A percentile compares a stretch with the other conserved stretches of the same genome.
These are phyloP conservation scores for Lottia gigantea DNA, from an alignment of 2,888 invertebrate genomes.

Conservation along the genomic window DNA sequence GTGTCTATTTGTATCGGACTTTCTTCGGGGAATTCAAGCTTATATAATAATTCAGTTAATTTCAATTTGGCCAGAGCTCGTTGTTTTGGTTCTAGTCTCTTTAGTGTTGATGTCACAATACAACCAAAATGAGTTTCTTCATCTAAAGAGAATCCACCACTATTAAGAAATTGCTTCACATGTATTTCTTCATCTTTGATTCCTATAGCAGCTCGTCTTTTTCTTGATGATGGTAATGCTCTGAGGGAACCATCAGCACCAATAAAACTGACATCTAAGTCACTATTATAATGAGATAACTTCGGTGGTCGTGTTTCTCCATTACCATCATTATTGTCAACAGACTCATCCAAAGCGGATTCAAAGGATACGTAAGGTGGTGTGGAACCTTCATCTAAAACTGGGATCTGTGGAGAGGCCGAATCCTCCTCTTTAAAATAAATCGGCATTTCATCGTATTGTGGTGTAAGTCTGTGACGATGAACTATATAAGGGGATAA, in stretches of 20 bases:
- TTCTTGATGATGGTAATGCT: not conserved
- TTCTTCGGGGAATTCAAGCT: not conserved
- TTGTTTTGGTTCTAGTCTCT: not conserved
- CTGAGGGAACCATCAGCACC: not conserved
- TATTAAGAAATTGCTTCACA: not conserved
- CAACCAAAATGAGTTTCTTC: constrained; percentile 8
- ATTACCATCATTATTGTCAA: not conserved
- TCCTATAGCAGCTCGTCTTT: not conserved
- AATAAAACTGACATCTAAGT: constrained; percentile 1
- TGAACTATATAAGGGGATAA: not conserved
- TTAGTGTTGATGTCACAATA: not conserved
- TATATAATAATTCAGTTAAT: constrained; percentile 2
- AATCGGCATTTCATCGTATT: not conserved
- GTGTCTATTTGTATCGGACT: not conserved
- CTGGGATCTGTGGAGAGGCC: not conserved
- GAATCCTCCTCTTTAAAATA: not conserved
- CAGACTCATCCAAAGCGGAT: not conserved
- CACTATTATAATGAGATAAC: constrained; percentile 5
- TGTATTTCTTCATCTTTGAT: not conserved
- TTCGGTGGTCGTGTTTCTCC: not conserved
- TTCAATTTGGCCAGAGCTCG: not conserved
- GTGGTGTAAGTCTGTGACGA: not conserved
- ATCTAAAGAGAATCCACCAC: not conserved
- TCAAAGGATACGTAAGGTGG: not conserved
- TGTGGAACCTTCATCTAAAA: constrained; percentile 1